Conservation (phyloP, 2,888 invertebrate species). For the Drosophila pseudotakahashii region DNA sequence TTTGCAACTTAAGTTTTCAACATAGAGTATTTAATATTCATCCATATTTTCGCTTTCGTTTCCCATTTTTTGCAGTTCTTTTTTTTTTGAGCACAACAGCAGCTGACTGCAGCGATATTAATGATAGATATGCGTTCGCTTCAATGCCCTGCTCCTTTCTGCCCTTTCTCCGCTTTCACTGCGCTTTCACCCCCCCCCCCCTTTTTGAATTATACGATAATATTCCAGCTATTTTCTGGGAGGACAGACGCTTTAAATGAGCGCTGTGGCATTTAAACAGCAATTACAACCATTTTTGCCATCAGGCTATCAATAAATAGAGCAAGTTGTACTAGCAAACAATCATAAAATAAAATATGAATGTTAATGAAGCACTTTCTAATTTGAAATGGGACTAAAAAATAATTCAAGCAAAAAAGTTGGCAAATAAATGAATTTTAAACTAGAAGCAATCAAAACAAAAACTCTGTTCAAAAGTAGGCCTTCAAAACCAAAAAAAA, state of each 20-base stretch:
- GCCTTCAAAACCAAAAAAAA: neutral
- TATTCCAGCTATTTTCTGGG: slow-evolving; percentile 46
- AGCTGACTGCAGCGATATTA: slow-evolving; percentile 79
- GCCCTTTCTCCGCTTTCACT: neutral
- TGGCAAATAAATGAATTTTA: neutral
- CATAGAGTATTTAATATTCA: slow-evolving; percentile 10
- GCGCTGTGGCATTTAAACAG: slow-evolving; percentile 32
- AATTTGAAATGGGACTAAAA: neutral
- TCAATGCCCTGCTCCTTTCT: slow-evolving; percentile 61
- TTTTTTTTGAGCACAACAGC: slow-evolving; percentile 67
- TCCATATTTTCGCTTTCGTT: neutral
- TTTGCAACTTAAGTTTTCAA: too few species aligned
- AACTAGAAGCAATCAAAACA: neutral
- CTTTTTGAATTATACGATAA: slow-evolving; percentile 62
- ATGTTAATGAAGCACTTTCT: too few species aligned
- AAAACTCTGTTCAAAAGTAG: neutral
- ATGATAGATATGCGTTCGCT: slow-evolving; percentile 79
- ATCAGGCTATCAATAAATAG: neutral
- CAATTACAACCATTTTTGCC: slow-evolving; percentile 9
- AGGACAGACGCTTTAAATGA: slow-evolving; percentile 35
- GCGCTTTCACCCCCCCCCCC: neutral
- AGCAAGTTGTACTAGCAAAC: neutral
- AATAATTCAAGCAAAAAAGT: neutral
- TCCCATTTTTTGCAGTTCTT: slow-evolving; percentile 16
- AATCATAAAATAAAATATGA: too few species aligned